Conservation (phyloP, 1,140 invertebrate species). For the Zophobas atratus region DNA sequence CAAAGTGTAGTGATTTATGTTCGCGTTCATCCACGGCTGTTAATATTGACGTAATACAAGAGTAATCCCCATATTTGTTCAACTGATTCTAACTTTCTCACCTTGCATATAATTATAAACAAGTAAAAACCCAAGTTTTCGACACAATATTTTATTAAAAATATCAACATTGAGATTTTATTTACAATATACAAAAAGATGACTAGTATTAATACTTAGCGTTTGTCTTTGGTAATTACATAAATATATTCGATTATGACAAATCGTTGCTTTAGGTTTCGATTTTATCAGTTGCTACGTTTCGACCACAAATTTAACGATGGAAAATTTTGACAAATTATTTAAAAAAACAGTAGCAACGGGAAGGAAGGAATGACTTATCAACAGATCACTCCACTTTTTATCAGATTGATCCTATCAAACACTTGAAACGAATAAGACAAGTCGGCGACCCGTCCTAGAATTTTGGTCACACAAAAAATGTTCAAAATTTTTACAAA, state of each 20-base stretch:
- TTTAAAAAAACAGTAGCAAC: not conserved
- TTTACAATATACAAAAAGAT: conserved; percentile 50
- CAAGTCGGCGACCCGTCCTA: conserved; percentile 16
- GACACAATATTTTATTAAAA: conserved; percentile 44
- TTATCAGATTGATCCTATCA: conserved; percentile 2
- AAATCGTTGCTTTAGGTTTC: conserved; percentile 35
- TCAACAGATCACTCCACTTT: conserved; percentile 11
- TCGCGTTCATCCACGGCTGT: not conserved
- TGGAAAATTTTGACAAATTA: not conserved
- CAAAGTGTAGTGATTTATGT: not conserved
- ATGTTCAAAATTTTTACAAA: conserved; percentile 5
- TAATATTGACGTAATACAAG: conserved; percentile 15
- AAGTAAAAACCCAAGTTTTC: conserved; percentile 7
- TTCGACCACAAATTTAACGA: conserved; percentile 16
- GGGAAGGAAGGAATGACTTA: not conserved
- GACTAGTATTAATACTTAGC: conserved; percentile 50
- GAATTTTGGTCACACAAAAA: conserved; percentile 5
- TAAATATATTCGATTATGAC: conserved; percentile 29
- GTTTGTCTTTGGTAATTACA: conserved; percentile 51
- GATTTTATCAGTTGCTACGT: not conserved
- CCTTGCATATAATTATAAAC: conserved; percentile 19
- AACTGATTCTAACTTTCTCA: conserved; percentile 34
- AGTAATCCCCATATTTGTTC: conserved; percentile 20
- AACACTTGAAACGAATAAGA: conserved; percentile 4
- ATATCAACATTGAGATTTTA: conserved; percentile 54